These are phyloP conservation scores for Cotesia vestalis DNA, from an alignment of 1,140 invertebrate species.

Conservation along the genomic window DNA sequence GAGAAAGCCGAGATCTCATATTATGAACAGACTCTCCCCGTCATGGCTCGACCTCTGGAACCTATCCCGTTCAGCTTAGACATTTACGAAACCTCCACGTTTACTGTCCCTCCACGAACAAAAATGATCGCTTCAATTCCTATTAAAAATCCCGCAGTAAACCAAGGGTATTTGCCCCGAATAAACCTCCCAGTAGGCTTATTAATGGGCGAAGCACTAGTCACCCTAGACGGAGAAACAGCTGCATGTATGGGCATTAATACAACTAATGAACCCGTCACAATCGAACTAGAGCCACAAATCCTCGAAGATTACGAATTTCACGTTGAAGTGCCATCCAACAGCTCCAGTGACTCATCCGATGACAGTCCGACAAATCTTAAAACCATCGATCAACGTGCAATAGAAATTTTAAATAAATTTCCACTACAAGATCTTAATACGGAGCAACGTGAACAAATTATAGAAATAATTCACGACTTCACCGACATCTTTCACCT, in stretches of 20 bases:
- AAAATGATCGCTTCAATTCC: background rate
- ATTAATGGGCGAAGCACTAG: background rate
- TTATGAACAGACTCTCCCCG: background rate
- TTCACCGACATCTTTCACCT: slow-evolving; percentile 10
- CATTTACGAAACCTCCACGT: background rate
- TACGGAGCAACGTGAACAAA: background rate
- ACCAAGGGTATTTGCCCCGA: background rate
- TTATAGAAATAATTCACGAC: background rate
- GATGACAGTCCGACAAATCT: background rate
- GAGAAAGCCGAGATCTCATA: slow-evolving; percentile 17
- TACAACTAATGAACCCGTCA: background rate
- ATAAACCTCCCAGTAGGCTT: background rate
- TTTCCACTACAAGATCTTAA: background rate
- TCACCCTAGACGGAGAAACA: background rate
- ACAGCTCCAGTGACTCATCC: background rate
- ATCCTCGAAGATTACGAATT: background rate
- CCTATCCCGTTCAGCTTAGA: background rate
- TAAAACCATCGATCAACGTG: background rate
- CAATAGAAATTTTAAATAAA: background rate
- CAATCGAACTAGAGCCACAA: background rate
- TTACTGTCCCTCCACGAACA: background rate
- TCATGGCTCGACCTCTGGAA: background rate
- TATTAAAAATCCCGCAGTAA: background rate
- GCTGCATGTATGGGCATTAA: background rate
- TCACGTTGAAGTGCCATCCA: background rate